phyloP scores from a whole-genome alignment of 64 coral and sea anemone genomes.

The Stichodactyla mertensii region DNA sequence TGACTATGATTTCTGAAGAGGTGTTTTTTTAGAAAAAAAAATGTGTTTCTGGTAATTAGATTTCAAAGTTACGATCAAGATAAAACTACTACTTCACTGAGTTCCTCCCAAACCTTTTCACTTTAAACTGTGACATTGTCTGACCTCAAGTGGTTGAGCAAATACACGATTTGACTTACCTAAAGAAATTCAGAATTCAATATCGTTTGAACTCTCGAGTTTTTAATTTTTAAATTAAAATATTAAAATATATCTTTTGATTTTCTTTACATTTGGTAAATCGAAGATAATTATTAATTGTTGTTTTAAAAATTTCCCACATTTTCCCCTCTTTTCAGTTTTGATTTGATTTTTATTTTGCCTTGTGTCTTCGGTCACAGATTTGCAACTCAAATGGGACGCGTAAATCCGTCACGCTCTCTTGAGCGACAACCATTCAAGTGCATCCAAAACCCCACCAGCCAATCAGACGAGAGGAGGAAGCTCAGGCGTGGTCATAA shows the following conservation, averaged over 20 bases:
- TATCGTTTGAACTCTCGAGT: neutral
- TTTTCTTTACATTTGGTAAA: neutral
- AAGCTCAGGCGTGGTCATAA: conserved; percentile 60
- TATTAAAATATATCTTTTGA: no score
- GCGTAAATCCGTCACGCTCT: neutral
- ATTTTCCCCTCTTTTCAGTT: neutral
- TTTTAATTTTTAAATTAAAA: neutral
- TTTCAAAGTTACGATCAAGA: neutral
- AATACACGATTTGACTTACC: neutral
- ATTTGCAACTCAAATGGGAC: neutral
- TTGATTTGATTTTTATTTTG: neutral
- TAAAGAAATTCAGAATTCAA: neutral
- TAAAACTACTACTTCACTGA: conserved; percentile 22
- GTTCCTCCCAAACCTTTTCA: conserved; percentile 13
- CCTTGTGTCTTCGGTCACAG: neutral
- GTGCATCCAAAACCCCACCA: neutral
- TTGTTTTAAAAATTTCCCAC: neutral
- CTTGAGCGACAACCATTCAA: conserved; percentile 13
- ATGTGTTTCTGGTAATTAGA: neutral
- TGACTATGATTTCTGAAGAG: neutral
- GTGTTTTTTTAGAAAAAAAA: no score
- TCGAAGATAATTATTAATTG: neutral
- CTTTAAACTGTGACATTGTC: conserved; percentile 10
- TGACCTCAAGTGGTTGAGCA: neutral
- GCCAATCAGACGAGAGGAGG: conserved; percentile 57